These are phyloP conservation scores for Damaliscus lunatus DNA, from an alignment of 2,113 vertebrate species.

Conservation along the genomic window DNA sequence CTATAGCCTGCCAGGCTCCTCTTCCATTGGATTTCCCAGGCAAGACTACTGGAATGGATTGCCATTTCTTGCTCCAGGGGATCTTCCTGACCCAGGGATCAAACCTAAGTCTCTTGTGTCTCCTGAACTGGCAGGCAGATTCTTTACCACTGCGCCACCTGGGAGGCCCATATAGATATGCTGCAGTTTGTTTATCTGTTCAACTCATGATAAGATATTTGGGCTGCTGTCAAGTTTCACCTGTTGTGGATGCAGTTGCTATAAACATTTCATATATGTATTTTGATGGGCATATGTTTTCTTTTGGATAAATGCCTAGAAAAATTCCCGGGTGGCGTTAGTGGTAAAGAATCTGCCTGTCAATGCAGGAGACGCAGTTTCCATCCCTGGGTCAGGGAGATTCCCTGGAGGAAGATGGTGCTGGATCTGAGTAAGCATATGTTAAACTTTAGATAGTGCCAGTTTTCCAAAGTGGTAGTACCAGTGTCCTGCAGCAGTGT, in stretches of 20 bases:
- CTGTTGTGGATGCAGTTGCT: neutral
- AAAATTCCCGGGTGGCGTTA: neutral
- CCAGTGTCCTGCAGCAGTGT: neutral
- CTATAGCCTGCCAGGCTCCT: neutral
- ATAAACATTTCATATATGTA: neutral
- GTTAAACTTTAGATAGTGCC: neutral
- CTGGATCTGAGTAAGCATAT: neutral
- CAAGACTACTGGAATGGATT: neutral
- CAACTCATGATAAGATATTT: neutral
- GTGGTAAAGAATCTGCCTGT: neutral
- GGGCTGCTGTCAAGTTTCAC: neutral
- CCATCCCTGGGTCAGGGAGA: neutral
- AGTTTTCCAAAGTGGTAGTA: neutral
- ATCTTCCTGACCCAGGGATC: neutral
- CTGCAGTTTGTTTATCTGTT: neutral
- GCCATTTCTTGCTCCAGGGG: neutral
- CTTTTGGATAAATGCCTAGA: neutral
- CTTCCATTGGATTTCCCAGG: neutral
- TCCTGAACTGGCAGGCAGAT: neutral
- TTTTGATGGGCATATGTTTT: neutral
- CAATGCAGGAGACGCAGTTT: neutral
- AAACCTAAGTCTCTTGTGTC: neutral
- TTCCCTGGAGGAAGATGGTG: neutral
- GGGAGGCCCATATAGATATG: neutral
- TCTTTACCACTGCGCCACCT: neutral